These are phyloP conservation scores for Sicus ferrugineus DNA, from an alignment of 2,888 invertebrate species.

Conservation along the genomic window DNA sequence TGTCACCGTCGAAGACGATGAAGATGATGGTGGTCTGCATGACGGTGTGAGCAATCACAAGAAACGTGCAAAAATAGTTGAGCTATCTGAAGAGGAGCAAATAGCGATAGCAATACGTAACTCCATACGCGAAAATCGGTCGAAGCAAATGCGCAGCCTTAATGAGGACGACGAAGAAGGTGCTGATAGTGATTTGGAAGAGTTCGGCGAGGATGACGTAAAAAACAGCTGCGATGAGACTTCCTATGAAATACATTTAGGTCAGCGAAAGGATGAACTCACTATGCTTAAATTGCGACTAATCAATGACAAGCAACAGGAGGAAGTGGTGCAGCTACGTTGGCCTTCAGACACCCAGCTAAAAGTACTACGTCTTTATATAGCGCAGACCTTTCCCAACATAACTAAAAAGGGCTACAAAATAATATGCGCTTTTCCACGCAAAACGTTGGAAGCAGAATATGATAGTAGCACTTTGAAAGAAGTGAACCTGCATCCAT, in stretches of 20 bases:
- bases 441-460: constrained; percentile 57
- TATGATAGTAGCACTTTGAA: constrained; percentile 55
- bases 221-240: constrained; percentile 43
- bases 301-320: constrained; percentile 51
- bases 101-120: constrained; percentile 61
- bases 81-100: constrained; percentile 62
- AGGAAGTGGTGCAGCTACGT: constrained; percentile 59
- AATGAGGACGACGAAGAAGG: constrained; percentile 38
- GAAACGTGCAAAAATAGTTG: constrained; percentile 53
- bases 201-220: constrained; percentile 52
- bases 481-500: constrained; percentile 61
- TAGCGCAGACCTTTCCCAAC: constrained; percentile 57
- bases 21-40: constrained; percentile 37
- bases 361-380: constrained; percentile 56
- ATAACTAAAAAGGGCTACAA: constrained; percentile 60
- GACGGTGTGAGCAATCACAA: constrained; percentile 38
- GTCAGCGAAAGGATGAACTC: constrained; percentile 49
- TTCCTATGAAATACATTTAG: constrained; percentile 53
- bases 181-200: constrained; percentile 51
- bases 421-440: constrained; percentile 61
- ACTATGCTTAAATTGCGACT: constrained; percentile 58
- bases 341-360: constrained; percentile 63
- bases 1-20: constrained; percentile 41
- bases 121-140: constrained; percentile 62
- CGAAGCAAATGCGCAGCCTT: too few relatives aligned